phyloP scores from a whole-genome alignment of 2,113 vertebrate genomes.

The Brachirus orientalis region DNA sequence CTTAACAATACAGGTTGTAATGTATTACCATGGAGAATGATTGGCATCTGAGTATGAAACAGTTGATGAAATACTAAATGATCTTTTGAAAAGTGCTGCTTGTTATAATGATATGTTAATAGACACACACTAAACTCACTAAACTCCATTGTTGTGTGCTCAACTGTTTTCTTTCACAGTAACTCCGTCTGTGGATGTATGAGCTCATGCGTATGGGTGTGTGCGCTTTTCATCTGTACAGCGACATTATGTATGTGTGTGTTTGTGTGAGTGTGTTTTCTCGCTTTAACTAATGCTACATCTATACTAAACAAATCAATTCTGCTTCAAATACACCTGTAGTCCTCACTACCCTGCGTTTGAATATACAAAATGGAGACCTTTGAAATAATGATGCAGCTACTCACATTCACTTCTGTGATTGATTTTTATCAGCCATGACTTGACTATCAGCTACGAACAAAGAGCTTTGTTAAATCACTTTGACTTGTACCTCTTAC shows the following conservation, averaged over 20 bases:
- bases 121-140: neutral
- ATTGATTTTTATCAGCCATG: too few relatives aligned
- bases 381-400: too few relatives aligned
- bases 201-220: conserved; percentile 17
- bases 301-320: neutral
- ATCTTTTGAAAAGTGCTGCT: conserved; percentile 18
- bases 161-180: conserved; percentile 22
- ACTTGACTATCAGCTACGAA: too few relatives aligned
- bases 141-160: conserved; percentile 18
- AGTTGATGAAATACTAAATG: neutral
- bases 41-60: neutral
- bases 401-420: too few relatives aligned
- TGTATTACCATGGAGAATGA: too few relatives aligned
- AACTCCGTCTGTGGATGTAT: conserved; percentile 22
- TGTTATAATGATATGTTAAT: neutral
- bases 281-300: neutral
- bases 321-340: neutral
- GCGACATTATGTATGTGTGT: conserved; percentile 45
- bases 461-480: too few relatives aligned
- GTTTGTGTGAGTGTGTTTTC: conserved; percentile 15
- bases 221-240: conserved; percentile 71
- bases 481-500: too few relatives aligned
- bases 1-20: too few relatives aligned
- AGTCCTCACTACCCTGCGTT: too few relatives aligned
- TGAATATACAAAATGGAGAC: too few relatives aligned